phyloP scores from a whole-genome alignment of 2,888 invertebrate genomes.

The Kuschelorhynchus macadamiae region DNA sequence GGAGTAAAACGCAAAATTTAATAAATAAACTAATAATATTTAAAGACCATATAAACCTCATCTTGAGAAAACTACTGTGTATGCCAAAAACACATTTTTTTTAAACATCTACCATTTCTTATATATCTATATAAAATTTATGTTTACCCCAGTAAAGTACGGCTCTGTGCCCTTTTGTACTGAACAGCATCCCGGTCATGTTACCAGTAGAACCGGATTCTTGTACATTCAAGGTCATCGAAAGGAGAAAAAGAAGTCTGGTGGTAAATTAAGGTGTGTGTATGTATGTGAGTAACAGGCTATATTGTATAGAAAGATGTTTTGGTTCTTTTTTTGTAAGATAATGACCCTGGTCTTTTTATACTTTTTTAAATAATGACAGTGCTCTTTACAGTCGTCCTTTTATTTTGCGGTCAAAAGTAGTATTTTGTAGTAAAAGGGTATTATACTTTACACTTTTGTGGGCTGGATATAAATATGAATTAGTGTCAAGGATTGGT shows the following conservation, averaged over 20 bases:
- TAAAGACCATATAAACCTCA: too few species aligned
- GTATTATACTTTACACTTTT: constrained; percentile 31
- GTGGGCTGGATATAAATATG: constrained; percentile 23
- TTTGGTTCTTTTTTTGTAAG: constrained; percentile 30
- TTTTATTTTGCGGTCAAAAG: constrained; percentile 35
- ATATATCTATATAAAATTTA: too few species aligned
- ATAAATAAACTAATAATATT: too few species aligned
- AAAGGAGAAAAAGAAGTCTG: constrained; percentile 51
- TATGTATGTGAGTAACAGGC: constrained; percentile 44
- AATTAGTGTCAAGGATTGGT: constrained; percentile 9
- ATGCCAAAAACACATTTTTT: too few species aligned
- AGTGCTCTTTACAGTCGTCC: constrained; percentile 13
- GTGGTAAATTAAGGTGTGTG: constrained; percentile 49
- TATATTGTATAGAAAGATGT: constrained; percentile 39
- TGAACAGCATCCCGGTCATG: constrained; percentile 58
- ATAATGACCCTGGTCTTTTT: constrained; percentile 36
- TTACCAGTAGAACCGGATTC: constrained; percentile 67
- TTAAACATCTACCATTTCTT: too few species aligned
- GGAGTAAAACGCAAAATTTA: too few species aligned
- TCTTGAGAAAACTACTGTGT: too few species aligned
- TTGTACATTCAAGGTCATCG: constrained; percentile 64
- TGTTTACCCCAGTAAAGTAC: constrained; percentile 21
- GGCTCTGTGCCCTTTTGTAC: constrained; percentile 51
- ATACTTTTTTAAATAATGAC: constrained; percentile 30
- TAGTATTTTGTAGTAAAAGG: constrained; percentile 41